These are phyloP conservation scores for Sphaerophoria rueppellii DNA, from an alignment of 2,888 invertebrate species.

Conservation along the genomic window DNA sequence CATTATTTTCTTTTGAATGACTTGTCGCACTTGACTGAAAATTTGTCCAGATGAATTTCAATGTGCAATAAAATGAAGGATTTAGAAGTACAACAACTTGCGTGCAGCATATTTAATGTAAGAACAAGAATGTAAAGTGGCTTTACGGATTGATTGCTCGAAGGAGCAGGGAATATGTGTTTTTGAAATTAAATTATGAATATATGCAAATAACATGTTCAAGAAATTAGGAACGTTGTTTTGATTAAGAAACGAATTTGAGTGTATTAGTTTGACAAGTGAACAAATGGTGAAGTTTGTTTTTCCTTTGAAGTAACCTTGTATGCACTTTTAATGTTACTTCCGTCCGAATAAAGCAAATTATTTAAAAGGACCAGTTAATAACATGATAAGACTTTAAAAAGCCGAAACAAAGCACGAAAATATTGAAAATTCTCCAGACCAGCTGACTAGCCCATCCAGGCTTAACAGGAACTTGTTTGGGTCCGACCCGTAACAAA, in stretches of 20 bases:
- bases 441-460: too few species aligned
- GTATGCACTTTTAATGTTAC: too few species aligned
- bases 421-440: too few species aligned
- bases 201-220: not conserved
- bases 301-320: too few species aligned
- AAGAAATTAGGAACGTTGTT: not conserved
- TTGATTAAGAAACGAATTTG: not conserved
- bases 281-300: not conserved
- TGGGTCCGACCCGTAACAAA: too few species aligned
- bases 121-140: slow-evolving; percentile 37
- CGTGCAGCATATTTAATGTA: slow-evolving; percentile 36
- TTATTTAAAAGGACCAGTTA: too few species aligned
- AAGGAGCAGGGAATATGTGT: not conserved
- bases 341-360: too few species aligned
- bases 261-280: not conserved
- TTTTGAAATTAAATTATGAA: slow-evolving; percentile 8
- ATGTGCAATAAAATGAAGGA: slow-evolving; percentile 27
- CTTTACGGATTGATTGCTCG: slow-evolving; percentile 40
- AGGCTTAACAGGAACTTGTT: too few species aligned
- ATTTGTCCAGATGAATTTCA: slow-evolving; percentile 42
- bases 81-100: slow-evolving; percentile 6
- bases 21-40: slow-evolving; percentile 49
- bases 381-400: too few species aligned
- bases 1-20: slow-evolving; percentile 35
- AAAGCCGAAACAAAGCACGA: too few species aligned